Evolutionary conservation across 2,888 invertebrate genomes (phyloP), one percentile per base, ranked within the genome.

Genomic region (Amiota minor): DNA sequence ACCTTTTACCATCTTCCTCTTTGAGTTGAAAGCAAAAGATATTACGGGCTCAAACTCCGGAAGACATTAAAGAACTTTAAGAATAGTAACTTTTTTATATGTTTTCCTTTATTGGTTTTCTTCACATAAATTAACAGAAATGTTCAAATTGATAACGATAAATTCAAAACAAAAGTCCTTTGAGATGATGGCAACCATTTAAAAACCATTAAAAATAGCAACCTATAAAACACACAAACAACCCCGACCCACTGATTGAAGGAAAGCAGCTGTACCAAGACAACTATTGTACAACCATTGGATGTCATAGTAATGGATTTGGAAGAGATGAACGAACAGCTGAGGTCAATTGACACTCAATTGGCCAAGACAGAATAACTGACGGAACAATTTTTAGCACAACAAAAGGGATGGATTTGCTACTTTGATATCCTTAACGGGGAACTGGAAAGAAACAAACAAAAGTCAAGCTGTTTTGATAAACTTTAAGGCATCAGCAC

Each of bases 121-220:
- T 50, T 53, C 68, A 69, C 70, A 77, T 79, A 81, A 83, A 81
- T 79, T 77, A 79, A 70, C 74, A 70, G 76, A 78, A 68, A 74
- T 74, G 76, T 73, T 76, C 56, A 74, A 76, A 75, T 73, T 75
- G 69, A 74, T 76, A 73, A 61, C 75, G 72, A 77, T 81, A 75
- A 77, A 77, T 67, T 67, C 35, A 35, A 35, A 20, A 46, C 45
- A 72, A 18, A n/a, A 9, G 20, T 11, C 35, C 10, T 46, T 18
- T 23, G 61, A 23, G 6, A 49, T 61, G 59, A 47, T 59, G 61
- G 59, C 72, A n/a, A 50, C 72, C 79, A 76, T 82, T 79, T 78
- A 70, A 49, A 71, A 72, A 49, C 70, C 76, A 72, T 76, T 79
- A 69, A 72, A 35, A 35, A 35, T 14, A 68, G 65, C 65, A 23